Evolutionary conservation across 2,113 vertebrate genomes (phyloP).

Genomic region (Cheirogaleus medius): DNA sequence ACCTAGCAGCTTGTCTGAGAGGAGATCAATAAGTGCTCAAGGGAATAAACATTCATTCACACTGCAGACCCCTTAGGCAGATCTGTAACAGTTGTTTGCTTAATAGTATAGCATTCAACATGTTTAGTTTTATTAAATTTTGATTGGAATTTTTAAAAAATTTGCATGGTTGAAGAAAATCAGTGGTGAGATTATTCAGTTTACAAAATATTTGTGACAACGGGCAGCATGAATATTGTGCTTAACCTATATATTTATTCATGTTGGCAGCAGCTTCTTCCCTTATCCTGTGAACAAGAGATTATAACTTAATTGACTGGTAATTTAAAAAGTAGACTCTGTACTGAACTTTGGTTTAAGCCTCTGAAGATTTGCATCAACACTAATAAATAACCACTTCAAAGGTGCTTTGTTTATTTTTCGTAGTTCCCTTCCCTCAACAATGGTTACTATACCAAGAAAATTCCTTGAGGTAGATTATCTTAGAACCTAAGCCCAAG

Average conservation of each 20-base stretch:
- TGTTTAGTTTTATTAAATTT: background rate
- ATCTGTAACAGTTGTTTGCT: background rate
- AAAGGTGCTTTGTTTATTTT: background rate
- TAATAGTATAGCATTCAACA: background rate
- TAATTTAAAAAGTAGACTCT: constrained; percentile 55
- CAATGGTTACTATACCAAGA: background rate
- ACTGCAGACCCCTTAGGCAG: background rate
- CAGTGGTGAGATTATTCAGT: background rate
- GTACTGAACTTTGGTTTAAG: constrained; percentile 51
- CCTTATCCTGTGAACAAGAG: constrained; percentile 44
- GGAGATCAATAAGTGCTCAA: background rate
- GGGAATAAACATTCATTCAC: background rate
- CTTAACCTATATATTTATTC: background rate
- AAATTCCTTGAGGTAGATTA: background rate
- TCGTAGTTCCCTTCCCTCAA: background rate
- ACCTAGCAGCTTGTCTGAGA: background rate
- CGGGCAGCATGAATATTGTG: background rate
- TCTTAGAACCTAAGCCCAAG: background rate
- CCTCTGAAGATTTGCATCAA: background rate
- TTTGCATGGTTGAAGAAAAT: constrained; percentile 30
- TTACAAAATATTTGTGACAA: background rate
- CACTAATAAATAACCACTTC: background rate
- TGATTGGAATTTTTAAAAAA: background rate
- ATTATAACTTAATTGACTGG: constrained; percentile 34
- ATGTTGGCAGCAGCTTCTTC: background rate